Base-by-base conservation (phyloP, 2,888 invertebrate genomes). In the Eupithecia centaureata region DNA sequence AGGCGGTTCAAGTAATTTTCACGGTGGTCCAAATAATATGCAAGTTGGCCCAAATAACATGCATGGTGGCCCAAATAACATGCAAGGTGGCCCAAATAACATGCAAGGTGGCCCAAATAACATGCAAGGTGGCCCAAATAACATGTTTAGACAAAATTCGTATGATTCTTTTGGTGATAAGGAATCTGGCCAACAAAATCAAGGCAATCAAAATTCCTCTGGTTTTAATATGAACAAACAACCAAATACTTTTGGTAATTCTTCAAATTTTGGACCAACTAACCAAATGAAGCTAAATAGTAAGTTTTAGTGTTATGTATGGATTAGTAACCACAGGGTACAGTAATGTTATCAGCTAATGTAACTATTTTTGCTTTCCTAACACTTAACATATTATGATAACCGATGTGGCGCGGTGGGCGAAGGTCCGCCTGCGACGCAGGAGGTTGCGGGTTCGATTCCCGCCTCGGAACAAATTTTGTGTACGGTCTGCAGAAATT, bases 1-100 rank as follows among this genome's bases (percentile, higher is more conserved):
- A 33, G 5, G 28, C 33, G 65, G 35, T 1, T 8, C 33, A 27
- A 60, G 1, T 4, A 56, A 67, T 8, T 63, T 65, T 56, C 65
- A 63, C n/a, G 13, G 13, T 13, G 58, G 61, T 0, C 33, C 15
- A 30, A 62, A 51, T n/a, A 58, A 68, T 30, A 65, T 68, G 60
- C 67, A 67, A 52, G n/a, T 56, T 7, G 51, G 42, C 1, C 22
- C 38, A 22, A 61, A 57, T 13, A 47, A 61, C 27, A 63, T 65
- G 65, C 64, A 65, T 28, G n/a, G 28, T 12, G 67, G 47, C 1
- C 25, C 58, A 3, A 52, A 58, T 13, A 42, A 59, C 27, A 65
- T 67, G 60, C 67, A 67, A 60, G 13, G 52, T 27, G 65, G 60
- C 1, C 8, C 38, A n/a, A 61, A 63, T 22, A 47, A 62, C 22